phyloP scores from a whole-genome alignment of 1,140 invertebrate species.

The Araneus ventricosus region DNA sequence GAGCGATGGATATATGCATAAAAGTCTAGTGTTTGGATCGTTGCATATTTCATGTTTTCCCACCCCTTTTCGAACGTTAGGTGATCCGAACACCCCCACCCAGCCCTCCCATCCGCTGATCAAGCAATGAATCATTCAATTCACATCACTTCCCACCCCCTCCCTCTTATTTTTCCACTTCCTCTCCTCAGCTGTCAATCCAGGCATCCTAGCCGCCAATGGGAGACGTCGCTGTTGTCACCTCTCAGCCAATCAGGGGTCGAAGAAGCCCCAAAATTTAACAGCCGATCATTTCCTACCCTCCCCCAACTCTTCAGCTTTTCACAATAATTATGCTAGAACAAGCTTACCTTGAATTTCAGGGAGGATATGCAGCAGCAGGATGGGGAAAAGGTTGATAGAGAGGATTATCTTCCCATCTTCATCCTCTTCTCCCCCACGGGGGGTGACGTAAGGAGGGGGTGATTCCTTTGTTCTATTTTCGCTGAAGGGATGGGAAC shows the following conservation, averaged over 20 bases:
- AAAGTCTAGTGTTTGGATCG: conserved; percentile 47
- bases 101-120: neutral
- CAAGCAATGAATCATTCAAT: conserved; percentile 70
- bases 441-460: neutral
- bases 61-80: conserved; percentile 42
- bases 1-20: conserved; percentile 2
- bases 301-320: neutral
- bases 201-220: conserved; percentile 66
- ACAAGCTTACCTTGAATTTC: conserved; percentile 39
- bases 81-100: neutral
- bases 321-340: conserved; percentile 68
- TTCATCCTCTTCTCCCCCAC: neutral
- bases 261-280: conserved; percentile 67
- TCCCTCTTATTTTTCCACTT: neutral
- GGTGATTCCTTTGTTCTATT: conserved; percentile 64
- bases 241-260: conserved; percentile 68
- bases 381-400: conserved; percentile 33
- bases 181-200: conserved; percentile 67
- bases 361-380: neutral
- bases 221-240: conserved; percentile 72
- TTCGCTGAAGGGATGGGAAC: conserved; percentile 21
- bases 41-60: conserved; percentile 74
- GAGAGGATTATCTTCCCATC: conserved; percentile 61
- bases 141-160: conserved; percentile 3
- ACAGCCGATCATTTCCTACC: conserved; percentile 55